Evolutionary conservation across 2,113 vertebrate species (phyloP), one percentile per base, ranked within the genome.

Genomic region (Charadrius vociferus): DNA sequence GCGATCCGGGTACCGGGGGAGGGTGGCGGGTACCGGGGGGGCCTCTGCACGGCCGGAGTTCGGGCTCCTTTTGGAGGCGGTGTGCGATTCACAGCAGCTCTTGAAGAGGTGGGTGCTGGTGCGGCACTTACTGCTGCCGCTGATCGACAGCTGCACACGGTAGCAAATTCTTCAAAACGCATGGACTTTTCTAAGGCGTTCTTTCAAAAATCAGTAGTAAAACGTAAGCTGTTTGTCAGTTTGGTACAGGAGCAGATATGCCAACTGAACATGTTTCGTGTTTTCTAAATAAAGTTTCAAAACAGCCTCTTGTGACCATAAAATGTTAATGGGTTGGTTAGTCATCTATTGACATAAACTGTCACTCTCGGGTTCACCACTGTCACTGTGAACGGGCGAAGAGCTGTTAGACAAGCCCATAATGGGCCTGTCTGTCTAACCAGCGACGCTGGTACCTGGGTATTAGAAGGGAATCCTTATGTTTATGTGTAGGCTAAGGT

Each of bases 191-290:
- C 8, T 5, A 7, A 52, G 18, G 20, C 16, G 49, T 17, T 36
- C 7, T 49, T 17, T 5, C 22, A 18, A 2, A 68, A 12, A 1
- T 6, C 6, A 0, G 12, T 30, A 8, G 4, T 43, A 0, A 11
- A 59, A 4, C 1, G 3, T 3, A 26, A 39, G 50, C 23, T 14
- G 0, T 6, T 32, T 30, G 68, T 29, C 4, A 0, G 3, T 27
- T 36, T 5, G 55, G 36, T 13, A 2, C 4, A 8, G 75, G 32
- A 74, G 39, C 67, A 34, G 52, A 1, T 22, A 3, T 2, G 43
- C 34, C 29, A 7, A 7, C 8, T 17, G 83, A 37, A 45, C 63
- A 70, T 81, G 53, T 11, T 36, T 2, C 2, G 6, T 39, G 39
- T 37, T 65, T n/a, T 50, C 70, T 18, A 34, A 53, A 6, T 12